These are phyloP conservation scores for Orbicella faveolata DNA, from an alignment of 64 coral and sea anemone genomes.

Conservation along the genomic window DNA sequence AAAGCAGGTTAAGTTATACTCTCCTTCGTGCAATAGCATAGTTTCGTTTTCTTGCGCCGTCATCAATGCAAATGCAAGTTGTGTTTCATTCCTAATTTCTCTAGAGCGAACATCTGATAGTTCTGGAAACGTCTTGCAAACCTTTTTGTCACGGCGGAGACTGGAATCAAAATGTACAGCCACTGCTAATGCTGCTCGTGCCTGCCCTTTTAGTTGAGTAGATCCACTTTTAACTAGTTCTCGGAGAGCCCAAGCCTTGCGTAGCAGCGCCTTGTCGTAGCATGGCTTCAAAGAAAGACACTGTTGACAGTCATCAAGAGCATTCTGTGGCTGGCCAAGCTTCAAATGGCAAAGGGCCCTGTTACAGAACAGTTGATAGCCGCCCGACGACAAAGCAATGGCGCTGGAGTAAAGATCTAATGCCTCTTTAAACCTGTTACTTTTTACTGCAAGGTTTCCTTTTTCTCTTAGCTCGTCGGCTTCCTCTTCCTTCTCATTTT, in stretches of 20 bases:
- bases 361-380: constrained; percentile 63
- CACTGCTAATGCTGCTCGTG: constrained; percentile 25
- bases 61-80: constrained; percentile 20
- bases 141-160: background rate
- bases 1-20: constrained; percentile 18
- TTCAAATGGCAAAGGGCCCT: constrained; percentile 73
- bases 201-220: constrained; percentile 2
- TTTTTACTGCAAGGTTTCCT: constrained; percentile 62
- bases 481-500: background rate
- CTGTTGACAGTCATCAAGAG: constrained; percentile 74
- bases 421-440: constrained; percentile 37
- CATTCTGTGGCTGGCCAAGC: constrained; percentile 26
- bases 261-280: constrained; percentile 60
- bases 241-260: constrained; percentile 70
- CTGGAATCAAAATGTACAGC: constrained; percentile 31
- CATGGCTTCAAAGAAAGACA: constrained; percentile 54
- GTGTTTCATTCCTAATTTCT: constrained; percentile 26
- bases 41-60: background rate
- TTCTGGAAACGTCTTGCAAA: constrained; percentile 40
- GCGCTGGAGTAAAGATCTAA: constrained; percentile 44
- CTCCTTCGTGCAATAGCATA: constrained; percentile 57
- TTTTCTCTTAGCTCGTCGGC: constrained; percentile 51
- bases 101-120: background rate
- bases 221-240: constrained; percentile 19
- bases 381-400: constrained; percentile 24